A percentile compares a stretch with the other conserved stretches of the same genome.
Evolutionary conservation across 2,888 invertebrate genomes (phyloP).

Genomic region (Drosophila rubida): DNA sequence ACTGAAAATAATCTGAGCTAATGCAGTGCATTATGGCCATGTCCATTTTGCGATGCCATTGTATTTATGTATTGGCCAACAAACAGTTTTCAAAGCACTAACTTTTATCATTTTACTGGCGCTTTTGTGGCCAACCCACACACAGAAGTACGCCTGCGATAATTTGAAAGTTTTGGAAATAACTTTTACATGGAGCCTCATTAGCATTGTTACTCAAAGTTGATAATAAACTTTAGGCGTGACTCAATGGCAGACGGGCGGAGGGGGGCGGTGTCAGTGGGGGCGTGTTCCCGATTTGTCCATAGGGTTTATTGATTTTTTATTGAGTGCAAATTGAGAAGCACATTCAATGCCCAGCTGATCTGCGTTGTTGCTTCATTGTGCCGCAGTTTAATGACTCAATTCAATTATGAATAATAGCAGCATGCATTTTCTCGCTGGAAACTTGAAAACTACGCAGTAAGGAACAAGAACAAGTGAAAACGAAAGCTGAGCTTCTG

Average conservation of each 20-base stretch:
- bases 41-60: conserved; percentile 25
- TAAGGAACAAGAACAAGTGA: background rate
- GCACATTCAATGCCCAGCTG: conserved; percentile 25
- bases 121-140: conserved; percentile 14
- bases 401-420: conserved; percentile 45
- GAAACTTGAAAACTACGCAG: conserved; percentile 12
- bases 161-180: conserved; percentile 53
- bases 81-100: conserved; percentile 33
- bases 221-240: conserved; percentile 63
- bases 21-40: conserved; percentile 1
- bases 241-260: conserved; percentile 2
- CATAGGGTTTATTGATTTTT: conserved; percentile 51
- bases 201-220: conserved; percentile 75
- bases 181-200: conserved; percentile 67
- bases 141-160: conserved; percentile 24
- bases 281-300: conserved; percentile 21
- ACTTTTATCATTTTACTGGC: conserved; percentile 57
- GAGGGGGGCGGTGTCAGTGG: conserved; percentile 21
- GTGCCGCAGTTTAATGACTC: conserved; percentile 33
- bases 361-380: conserved; percentile 12
- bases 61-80: conserved; percentile 4
- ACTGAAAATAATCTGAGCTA: background rate
- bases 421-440: conserved; percentile 14
- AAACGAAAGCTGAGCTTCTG: conserved; percentile 17
- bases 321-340: conserved; percentile 47